These are phyloP conservation scores for Leptura quadrifasciata DNA, from an alignment of 2,888 invertebrate species.

Conservation along the genomic window DNA sequence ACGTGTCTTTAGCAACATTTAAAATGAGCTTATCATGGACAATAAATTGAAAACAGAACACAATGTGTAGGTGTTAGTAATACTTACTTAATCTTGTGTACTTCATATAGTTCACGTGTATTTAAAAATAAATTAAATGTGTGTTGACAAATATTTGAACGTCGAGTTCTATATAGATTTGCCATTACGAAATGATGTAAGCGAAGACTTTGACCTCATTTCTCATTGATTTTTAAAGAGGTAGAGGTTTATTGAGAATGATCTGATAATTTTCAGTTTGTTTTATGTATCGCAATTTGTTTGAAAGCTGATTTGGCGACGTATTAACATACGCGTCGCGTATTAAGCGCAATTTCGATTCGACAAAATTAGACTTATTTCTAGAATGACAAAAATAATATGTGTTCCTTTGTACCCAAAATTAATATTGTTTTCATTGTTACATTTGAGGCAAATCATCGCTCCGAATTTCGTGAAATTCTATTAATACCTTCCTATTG, in stretches of 20 bases:
- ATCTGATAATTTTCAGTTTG: conserved; percentile 44
- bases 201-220: conserved; percentile 63
- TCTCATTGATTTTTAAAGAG: conserved; percentile 51
- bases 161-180: conserved; percentile 58
- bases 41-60: conserved; percentile 59
- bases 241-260: conserved; percentile 47
- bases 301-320: conserved; percentile 46
- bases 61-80: conserved; percentile 52
- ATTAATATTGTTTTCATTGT: conserved; percentile 44
- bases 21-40: conserved; percentile 55
- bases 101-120: conserved; percentile 43
- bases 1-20: conserved; percentile 51
- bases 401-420: conserved; percentile 45
- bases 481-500: conserved; percentile 44
- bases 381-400: conserved; percentile 46
- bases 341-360: conserved; percentile 53
- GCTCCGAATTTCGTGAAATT: conserved; percentile 44
- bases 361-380: conserved; percentile 50
- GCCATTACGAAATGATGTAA: conserved; percentile 62
- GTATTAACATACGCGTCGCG: conserved; percentile 44
- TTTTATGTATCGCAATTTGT: conserved; percentile 40
- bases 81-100: conserved; percentile 44
- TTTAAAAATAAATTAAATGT: conserved; percentile 54
- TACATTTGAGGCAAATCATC: conserved; percentile 41
- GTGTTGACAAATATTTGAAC: conserved; percentile 53